Percentiles rank a stretch among this genome's conserved stretches.
Evolutionary conservation across 2,888 invertebrate genomes (phyloP).

Genomic region (Cephalotes varians): DNA sequence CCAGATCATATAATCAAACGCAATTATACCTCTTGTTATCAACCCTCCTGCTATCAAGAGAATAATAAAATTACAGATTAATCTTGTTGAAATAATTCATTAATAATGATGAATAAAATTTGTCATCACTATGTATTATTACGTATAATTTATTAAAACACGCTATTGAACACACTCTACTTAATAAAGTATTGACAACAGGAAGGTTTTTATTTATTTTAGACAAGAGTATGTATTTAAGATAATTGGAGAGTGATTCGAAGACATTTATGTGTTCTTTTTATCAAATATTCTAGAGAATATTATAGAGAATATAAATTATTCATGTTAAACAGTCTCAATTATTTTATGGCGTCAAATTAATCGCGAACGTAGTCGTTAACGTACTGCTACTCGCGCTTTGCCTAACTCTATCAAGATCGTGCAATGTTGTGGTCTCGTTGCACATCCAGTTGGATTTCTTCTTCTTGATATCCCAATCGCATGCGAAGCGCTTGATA

Average conservation of each 20-base stretch:
- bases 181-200: background rate
- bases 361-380: constrained; percentile 73
- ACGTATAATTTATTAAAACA: background rate
- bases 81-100: constrained; percentile 4
- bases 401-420: constrained; percentile 76
- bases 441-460: constrained; percentile 33
- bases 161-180: background rate
- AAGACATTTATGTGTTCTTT: too few species aligned
- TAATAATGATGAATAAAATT: background rate
- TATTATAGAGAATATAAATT: background rate
- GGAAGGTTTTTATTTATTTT: background rate
- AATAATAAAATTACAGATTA: constrained; percentile 24
- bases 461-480: constrained; percentile 81
- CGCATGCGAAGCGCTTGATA: constrained; percentile 88
- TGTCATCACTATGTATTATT: background rate
- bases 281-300: too few species aligned
- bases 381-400: constrained; percentile 79
- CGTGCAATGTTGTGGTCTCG: constrained; percentile 69
- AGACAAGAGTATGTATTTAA: background rate
- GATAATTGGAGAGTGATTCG: background rate
- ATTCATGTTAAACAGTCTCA: background rate
- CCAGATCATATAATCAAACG: background rate
- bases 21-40: constrained; percentile 8
- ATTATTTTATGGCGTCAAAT: constrained; percentile 60
- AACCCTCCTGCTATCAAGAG: background rate